These are phyloP conservation scores for Tipula unca DNA, from an alignment of 2,888 invertebrate genomes.

Conservation along the genomic window DNA sequence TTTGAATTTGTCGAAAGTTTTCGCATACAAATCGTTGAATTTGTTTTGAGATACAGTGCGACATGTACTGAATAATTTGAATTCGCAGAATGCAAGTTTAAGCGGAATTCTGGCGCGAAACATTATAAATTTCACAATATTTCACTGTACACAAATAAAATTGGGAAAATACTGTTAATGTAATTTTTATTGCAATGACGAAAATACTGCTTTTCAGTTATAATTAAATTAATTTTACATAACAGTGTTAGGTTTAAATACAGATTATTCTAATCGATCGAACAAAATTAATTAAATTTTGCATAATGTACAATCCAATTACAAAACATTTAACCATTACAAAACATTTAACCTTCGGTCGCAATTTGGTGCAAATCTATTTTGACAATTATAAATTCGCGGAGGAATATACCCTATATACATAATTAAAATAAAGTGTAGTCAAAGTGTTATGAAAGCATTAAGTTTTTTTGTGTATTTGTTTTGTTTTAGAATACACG, in stretches of 20 bases:
- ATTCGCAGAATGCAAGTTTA: neutral
- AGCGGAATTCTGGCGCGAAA: neutral
- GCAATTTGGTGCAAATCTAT: neutral
- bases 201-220: neutral
- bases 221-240: neutral
- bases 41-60: neutral
- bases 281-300: neutral
- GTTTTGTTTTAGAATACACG: too few species aligned
- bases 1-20: slow-evolving; percentile 59
- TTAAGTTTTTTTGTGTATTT: too few species aligned
- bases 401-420: too few species aligned
- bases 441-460: too few species aligned
- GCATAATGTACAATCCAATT: neutral
- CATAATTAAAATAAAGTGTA: too few species aligned
- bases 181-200: neutral
- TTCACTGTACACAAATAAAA: neutral
- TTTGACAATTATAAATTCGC: neutral
- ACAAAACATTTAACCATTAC: neutral
- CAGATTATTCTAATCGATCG: too few species aligned
- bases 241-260: neutral
- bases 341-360: neutral
- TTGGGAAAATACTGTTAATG: neutral
- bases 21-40: slow-evolving; percentile 51
- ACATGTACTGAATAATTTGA: neutral
- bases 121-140: neutral